These are phyloP conservation scores for Anoplopoma fimbria DNA, from an alignment of 2,113 vertebrate species.

Conservation along the genomic window DNA sequence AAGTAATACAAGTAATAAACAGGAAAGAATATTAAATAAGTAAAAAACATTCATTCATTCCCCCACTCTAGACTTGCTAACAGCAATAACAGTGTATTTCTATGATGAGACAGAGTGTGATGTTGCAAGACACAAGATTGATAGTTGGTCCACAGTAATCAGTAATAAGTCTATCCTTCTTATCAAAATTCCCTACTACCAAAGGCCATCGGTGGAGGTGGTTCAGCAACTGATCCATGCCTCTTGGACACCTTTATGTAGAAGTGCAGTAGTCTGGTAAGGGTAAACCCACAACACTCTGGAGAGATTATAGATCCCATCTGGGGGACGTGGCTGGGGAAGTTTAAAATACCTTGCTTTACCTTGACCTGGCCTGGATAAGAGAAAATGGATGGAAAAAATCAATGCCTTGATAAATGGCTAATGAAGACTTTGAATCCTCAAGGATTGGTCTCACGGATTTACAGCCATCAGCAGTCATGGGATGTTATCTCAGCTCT, in stretches of 20 bases:
- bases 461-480: background rate
- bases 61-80: too few species aligned
- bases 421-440: background rate
- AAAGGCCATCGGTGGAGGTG: background rate
- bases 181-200: background rate
- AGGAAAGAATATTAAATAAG: too few species aligned
- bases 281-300: background rate
- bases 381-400: background rate
- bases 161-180: background rate
- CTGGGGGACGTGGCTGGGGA: background rate
- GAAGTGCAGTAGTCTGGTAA: background rate
- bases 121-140: background rate
- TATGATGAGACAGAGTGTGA: too few species aligned
- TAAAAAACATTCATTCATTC: too few species aligned
- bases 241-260: background rate
- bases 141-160: background rate
- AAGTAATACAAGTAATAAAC: too few species aligned
- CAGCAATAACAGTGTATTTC: too few species aligned
- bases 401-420: background rate
- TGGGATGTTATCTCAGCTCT: background rate
- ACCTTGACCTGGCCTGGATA: background rate
- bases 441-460: background rate
- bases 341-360: background rate
- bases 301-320: background rate
- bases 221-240: background rate